Evolutionary conservation across 1,140 invertebrate species (phyloP).

Genomic region (Saxidomus purpurata): DNA sequence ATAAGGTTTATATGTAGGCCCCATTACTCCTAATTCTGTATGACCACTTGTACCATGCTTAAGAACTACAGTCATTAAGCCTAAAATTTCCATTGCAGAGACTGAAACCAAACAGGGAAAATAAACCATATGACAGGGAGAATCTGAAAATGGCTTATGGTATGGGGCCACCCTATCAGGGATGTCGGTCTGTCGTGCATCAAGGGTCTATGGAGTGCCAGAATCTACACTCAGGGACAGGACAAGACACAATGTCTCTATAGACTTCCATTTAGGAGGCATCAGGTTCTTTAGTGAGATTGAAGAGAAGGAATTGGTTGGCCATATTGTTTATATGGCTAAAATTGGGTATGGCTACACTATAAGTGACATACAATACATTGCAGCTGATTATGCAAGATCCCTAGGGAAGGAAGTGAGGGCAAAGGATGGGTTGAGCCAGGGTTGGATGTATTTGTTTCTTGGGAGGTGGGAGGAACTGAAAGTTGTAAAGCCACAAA

Average conservation of each 20-base stretch:
- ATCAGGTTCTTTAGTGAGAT: neutral
- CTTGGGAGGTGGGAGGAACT: no score
- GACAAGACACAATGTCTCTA: no score
- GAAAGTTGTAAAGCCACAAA: slow-evolving; percentile 48
- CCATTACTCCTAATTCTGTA: no score
- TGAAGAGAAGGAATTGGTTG: neutral
- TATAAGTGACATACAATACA: neutral
- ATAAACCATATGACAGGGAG: neutral
- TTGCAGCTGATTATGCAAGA: neutral
- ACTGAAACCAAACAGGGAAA: neutral
- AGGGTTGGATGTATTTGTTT: slow-evolving; percentile 53
- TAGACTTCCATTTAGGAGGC: neutral
- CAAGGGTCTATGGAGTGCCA: neutral
- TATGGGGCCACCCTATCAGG: neutral
- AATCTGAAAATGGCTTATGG: neutral
- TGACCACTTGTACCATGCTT: no score
- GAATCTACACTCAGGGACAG: neutral
- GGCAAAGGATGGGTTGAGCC: slow-evolving; percentile 12
- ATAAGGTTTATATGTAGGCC: no score
- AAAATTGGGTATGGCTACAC: slow-evolving; percentile 9
- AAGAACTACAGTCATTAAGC: no score
- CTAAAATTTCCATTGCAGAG: neutral
- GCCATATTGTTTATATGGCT: no score
- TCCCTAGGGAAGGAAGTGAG: slow-evolving; percentile 12
- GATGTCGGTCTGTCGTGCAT: slow-evolving; percentile 5